Conservation (phyloP, 2,888 invertebrate species). For the Anthoptus insignis region DNA sequence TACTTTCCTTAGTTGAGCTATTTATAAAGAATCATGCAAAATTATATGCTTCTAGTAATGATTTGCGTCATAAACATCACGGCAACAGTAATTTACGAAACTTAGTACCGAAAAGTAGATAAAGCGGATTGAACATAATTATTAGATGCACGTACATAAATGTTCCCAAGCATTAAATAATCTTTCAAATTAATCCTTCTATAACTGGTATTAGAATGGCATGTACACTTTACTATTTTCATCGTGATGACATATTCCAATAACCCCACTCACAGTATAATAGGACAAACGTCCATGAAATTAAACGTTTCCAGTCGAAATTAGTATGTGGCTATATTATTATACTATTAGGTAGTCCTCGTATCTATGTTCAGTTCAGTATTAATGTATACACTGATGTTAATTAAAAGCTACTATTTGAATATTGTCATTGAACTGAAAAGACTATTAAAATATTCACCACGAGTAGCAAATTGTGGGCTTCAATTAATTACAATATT, state of each 20-base stretch:
- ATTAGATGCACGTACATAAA: too few species aligned
- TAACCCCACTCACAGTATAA: background rate
- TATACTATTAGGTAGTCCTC: background rate
- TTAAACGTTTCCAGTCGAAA: background rate
- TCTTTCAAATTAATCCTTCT: too few species aligned
- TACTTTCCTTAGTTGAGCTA: too few species aligned
- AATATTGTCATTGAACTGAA: constrained; percentile 1
- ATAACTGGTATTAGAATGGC: too few species aligned
- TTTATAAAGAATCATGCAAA: too few species aligned
- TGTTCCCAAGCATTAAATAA: too few species aligned
- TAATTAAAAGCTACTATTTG: constrained; percentile 6
- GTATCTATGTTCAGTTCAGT: background rate
- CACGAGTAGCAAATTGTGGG: background rate
- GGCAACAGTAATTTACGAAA: too few species aligned
- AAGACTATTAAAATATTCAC: constrained; percentile 1
- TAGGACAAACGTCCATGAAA: background rate
- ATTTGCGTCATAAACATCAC: too few species aligned
- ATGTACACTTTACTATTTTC: background rate
- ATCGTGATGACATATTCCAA: background rate
- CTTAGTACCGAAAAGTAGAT: too few species aligned
- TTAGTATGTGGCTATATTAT: background rate
- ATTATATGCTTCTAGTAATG: too few species aligned
- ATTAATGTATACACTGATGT: background rate
- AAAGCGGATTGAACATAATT: too few species aligned
- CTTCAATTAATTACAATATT: constrained; percentile 10